Base-by-base conservation (phyloP, 2,113 vertebrate species). In the Paracanthobrama guichenoti region DNA sequence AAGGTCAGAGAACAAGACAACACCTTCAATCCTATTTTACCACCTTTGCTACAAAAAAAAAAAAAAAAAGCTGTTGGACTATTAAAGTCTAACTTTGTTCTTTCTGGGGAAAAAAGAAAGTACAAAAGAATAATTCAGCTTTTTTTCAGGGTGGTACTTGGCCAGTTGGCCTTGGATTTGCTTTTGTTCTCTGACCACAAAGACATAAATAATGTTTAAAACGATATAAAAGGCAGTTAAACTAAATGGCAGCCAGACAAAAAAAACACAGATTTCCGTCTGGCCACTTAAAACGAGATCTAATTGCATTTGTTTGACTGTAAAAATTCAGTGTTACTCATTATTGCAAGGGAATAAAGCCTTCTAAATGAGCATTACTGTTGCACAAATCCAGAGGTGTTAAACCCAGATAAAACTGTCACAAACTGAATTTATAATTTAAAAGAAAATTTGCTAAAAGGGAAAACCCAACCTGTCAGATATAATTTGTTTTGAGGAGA, bases 261-360 rank as follows among this genome's bases (percentile, higher is more conserved):
- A 67, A 81, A 80, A 83, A 85, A 82, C 81, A 85, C 53, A 66
- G 76, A 75, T 87, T 79, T 88, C 44, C 73, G 50, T 60, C n/a
- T 13, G 55, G 48, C 62, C 72, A 59, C 24, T 20, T 59, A 46
- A 73, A 82, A 83, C n/a, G 22, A 7, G 48, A 46, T 75, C 26
- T 86, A 69, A 86, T 86, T 76, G 46, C 60, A 18, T 81, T 75
- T 73, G 78, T 81, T 67, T 81, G 59, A 53, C 57, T 71, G 39
- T 72, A 72, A 79, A 85, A 81, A 18, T 22, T 14, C 42, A 75
- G 8, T 86, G 18, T 14, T 50, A 18, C 57, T 64, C 57, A 26
- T 79, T 62, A 46, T 44, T 62, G 57, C 13, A 26, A 50, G 73
- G 13, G 48, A 28, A 76, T 57, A 76, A 76, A 53, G 16, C 42